Conservation (phyloP, 2,888 invertebrate species). For the Lissocephala sabroskyi region DNA sequence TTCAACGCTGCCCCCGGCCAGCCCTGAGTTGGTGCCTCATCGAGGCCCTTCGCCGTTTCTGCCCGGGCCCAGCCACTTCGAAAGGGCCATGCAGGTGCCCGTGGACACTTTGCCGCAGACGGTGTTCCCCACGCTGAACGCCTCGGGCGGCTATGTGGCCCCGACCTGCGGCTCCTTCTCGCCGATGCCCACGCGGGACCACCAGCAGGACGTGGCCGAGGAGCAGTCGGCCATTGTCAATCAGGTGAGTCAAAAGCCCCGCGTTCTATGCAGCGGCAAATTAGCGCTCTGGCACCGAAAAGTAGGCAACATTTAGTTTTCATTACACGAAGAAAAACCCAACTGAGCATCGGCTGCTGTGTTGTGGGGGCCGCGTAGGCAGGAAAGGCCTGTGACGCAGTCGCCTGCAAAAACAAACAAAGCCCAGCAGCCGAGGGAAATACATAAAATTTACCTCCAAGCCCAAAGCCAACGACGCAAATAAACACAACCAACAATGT, state of each 20-base stretch:
- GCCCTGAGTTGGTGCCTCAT: conserved; percentile 70
- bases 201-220: conserved; percentile 71
- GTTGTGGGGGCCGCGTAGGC: conserved; percentile 34
- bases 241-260: conserved; percentile 60
- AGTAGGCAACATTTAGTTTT: conserved; percentile 14
- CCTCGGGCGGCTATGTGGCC: conserved; percentile 71
- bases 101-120: conserved; percentile 74
- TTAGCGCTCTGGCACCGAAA: conserved; percentile 30
- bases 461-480: conserved; percentile 36
- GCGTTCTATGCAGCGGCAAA: conserved; percentile 10
- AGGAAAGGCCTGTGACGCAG: conserved; percentile 60
- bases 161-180: conserved; percentile 62
- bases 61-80: conserved; percentile 73
- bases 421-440: conserved; percentile 3
- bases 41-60: conserved; percentile 75
- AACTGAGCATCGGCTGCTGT: neutral
- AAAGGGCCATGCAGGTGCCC: conserved; percentile 68
- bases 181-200: conserved; percentile 72
- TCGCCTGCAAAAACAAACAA: conserved; percentile 31
- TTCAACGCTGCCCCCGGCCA: conserved; percentile 69
- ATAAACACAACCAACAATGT: conserved; percentile 20
- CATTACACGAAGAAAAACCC: neutral
- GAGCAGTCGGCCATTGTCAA: conserved; percentile 71
- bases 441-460: conserved; percentile 7
- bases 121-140: conserved; percentile 73